Evolutionary conservation across 2,888 invertebrate genomes (phyloP).

Genomic region (Epinotia demarniana): DNA sequence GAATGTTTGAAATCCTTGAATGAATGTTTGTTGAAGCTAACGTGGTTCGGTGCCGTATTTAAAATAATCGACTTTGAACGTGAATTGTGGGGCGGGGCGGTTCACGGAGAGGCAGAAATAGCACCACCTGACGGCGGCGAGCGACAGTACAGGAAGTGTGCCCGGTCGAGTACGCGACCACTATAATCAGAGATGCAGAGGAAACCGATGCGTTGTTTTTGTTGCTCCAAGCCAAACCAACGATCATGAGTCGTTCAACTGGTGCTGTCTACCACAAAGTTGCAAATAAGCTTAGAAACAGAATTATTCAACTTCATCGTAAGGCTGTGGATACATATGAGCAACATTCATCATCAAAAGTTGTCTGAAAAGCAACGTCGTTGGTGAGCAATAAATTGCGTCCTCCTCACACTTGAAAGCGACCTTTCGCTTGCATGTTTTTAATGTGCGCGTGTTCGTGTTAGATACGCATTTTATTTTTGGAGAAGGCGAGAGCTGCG

Average conservation of each 20-base stretch:
- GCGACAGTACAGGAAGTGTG: conserved; percentile 70
- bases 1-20: conserved; percentile 52
- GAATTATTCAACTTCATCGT: conserved; percentile 43
- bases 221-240: conserved; percentile 38
- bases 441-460: conserved; percentile 46
- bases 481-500: conserved; percentile 49
- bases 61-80: conserved; percentile 78
- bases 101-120: conserved; percentile 78
- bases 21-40: conserved; percentile 56
- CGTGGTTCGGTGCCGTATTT: conserved; percentile 56
- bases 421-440: conserved; percentile 49
- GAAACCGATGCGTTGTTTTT: conserved; percentile 40
- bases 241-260: conserved; percentile 37
- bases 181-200: conserved; percentile 48
- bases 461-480: conserved; percentile 49
- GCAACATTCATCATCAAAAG: conserved; percentile 49
- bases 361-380: conserved; percentile 49
- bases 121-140: conserved; percentile 69
- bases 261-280: conserved; percentile 41
- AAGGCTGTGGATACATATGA: conserved; percentile 26
- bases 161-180: conserved; percentile 62
- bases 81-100: conserved; percentile 67
- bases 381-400: conserved; percentile 52
- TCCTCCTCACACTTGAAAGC: conserved; percentile 52
- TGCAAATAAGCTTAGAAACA: conserved; percentile 35